Evolutionary conservation across 2,888 invertebrate genomes (phyloP).

Genomic region (Pseudolycoriella hygida): DNA sequence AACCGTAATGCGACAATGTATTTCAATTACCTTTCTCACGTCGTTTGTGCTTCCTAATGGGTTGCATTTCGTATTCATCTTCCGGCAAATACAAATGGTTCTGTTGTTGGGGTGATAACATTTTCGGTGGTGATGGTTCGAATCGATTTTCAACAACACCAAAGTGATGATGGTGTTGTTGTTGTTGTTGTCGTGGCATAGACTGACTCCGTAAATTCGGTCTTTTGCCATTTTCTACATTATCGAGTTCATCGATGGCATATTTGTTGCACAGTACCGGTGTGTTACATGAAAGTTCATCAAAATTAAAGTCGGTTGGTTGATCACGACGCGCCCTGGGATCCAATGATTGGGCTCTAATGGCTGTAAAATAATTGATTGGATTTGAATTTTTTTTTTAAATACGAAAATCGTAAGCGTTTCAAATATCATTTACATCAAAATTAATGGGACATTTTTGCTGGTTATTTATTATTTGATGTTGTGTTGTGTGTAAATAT

Average conservation of each 20-base stretch:
- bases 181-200: slow-evolving; percentile 21
- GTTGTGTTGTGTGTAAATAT: no score
- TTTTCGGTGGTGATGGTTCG: slow-evolving; percentile 6
- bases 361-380: slow-evolving; percentile 8
- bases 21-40: slow-evolving; percentile 8
- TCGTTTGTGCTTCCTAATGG: slow-evolving; percentile 13
- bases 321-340: slow-evolving; percentile 19
- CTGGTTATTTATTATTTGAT: no score
- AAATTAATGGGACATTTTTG: no score
- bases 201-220: slow-evolving; percentile 15
- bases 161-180: slow-evolving; percentile 4
- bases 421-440: no score
- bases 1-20: no score
- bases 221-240: slow-evolving; percentile 15
- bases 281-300: slow-evolving; percentile 30
- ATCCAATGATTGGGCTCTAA: slow-evolving; percentile 25
- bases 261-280: slow-evolving; percentile 56
- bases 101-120: slow-evolving; percentile 4
- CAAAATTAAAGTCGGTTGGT: slow-evolving; percentile 16
- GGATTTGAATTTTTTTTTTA: no score
- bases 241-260: slow-evolving; percentile 34
- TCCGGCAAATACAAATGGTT: slow-evolving; percentile 14
- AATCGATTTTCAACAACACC: slow-evolving; percentile 12
- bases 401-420: no score
- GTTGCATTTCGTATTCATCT: slow-evolving; percentile 17